Evolutionary conservation across 2,888 invertebrate species (phyloP).

Genomic region (Amblyjoppa proteus): DNA sequence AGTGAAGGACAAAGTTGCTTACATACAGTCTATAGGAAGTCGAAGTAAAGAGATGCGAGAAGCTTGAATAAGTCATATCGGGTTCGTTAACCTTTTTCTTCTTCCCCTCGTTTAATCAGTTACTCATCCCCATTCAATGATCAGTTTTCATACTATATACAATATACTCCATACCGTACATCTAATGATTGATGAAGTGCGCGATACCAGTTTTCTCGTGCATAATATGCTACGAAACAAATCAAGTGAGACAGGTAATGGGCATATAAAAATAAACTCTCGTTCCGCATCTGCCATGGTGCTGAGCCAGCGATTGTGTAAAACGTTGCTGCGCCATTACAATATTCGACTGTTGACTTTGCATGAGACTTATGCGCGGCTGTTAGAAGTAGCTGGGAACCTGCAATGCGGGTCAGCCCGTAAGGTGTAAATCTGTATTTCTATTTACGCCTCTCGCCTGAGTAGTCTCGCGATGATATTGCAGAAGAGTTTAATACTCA

Average conservation of each 20-base stretch:
- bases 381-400: background rate
- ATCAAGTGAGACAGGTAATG: background rate
- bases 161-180: background rate
- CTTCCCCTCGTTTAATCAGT: background rate
- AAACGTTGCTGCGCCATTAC: background rate
- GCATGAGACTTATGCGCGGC: background rate
- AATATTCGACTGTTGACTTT: slow-evolving; percentile 1
- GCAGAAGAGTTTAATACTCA: slow-evolving; percentile 9
- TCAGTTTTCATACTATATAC: background rate
- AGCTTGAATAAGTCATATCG: background rate
- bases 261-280: background rate
- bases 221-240: background rate
- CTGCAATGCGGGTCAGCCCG: background rate
- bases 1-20: too few species aligned
- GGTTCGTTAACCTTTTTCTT: slow-evolving; percentile 1
- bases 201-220: background rate
- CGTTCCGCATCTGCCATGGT: slow-evolving; percentile 18
- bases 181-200: slow-evolving; percentile 4
- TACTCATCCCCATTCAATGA: slow-evolving; percentile 6
- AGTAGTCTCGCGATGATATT: slow-evolving; percentile 8
- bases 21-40: background rate
- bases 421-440: background rate
- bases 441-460: slow-evolving; percentile 1
- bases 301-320: background rate
- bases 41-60: background rate